A percentile compares a stretch with the other conserved stretches of the same genome.
Evolutionary conservation across 1,140 invertebrate species (phyloP).

Genomic region (Gonatopus flavifemur): DNA sequence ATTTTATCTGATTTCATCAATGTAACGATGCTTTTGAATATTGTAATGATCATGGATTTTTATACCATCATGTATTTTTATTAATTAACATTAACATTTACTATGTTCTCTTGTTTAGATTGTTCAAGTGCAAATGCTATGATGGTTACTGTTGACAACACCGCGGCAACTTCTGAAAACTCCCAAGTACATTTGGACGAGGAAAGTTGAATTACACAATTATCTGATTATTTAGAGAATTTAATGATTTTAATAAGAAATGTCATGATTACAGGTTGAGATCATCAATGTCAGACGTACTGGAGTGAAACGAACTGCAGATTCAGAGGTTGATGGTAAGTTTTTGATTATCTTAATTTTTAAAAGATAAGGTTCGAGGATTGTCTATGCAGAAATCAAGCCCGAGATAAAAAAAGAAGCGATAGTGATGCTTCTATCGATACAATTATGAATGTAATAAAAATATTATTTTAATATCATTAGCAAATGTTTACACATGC

Average conservation of each 20-base stretch:
- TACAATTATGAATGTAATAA: conserved; percentile 2
- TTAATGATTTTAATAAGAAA: neutral
- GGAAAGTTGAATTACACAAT: conserved; percentile 25
- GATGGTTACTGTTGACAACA: conserved; percentile 9
- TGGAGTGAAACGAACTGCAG: conserved; percentile 32
- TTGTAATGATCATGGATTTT: too few relatives aligned
- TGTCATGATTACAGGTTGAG: conserved; percentile 26
- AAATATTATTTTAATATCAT: conserved; percentile 5
- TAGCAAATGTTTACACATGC: neutral
- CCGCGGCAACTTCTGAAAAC: neutral
- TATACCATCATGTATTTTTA: too few relatives aligned
- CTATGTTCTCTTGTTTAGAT: too few relatives aligned
- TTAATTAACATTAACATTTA: too few relatives aligned
- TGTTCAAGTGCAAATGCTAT: too few relatives aligned
- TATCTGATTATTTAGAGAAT: conserved; percentile 10
- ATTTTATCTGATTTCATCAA: too few relatives aligned
- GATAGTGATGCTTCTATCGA: neutral
- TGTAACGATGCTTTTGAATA: too few relatives aligned
- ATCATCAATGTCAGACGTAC: conserved; percentile 22
- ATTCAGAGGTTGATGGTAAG: conserved; percentile 36
- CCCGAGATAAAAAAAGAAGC: neutral
- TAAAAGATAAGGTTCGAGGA: too few relatives aligned
- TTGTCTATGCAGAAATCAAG: neutral
- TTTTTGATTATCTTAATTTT: conserved; percentile 4
- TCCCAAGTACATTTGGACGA: conserved; percentile 16